These are phyloP conservation scores for Dreissena rostriformis DNA, from an alignment of 1,140 invertebrate species.

Conservation along the genomic window DNA sequence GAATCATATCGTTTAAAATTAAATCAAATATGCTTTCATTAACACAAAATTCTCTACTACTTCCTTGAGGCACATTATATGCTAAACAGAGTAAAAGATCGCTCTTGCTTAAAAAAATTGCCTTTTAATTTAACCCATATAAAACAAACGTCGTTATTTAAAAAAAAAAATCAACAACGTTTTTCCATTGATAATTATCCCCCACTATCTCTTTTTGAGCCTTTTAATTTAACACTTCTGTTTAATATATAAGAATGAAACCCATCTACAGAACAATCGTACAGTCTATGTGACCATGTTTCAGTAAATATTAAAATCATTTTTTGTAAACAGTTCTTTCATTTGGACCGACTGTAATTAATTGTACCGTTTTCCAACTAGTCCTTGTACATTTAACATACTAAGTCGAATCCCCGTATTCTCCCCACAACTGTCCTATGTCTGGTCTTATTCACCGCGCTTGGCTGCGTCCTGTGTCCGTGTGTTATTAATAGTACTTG, in stretches of 20 bases:
- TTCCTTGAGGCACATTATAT: constrained; percentile 23
- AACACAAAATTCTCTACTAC: constrained; percentile 8
- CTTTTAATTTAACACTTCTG: constrained; percentile 3
- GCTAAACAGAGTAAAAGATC: constrained; percentile 19
- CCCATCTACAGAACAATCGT: constrained; percentile 2
- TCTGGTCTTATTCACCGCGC: constrained; percentile 3
- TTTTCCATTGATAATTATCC: constrained; percentile 12
- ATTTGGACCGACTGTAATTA: constrained; percentile 15
- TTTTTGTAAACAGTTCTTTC: constrained; percentile 1
- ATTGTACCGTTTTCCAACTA: constrained; percentile 24
- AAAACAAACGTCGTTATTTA: neutral
- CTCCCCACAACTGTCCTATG: too few species aligned
- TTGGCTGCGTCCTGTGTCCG: neutral
- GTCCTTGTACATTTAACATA: constrained; percentile 29
- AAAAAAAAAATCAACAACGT: constrained; percentile 4
- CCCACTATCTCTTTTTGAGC: constrained; percentile 13
- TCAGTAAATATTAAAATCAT: constrained; percentile 29
- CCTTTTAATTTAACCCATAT: constrained; percentile 23
- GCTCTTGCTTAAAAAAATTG: neutral
- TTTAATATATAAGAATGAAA: constrained; percentile 18
- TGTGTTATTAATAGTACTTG: neutral
- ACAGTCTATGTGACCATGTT: constrained; percentile 2
- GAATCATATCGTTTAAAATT: constrained; percentile 4
- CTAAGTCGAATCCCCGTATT: neutral
- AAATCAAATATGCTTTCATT: constrained; percentile 12